A percentile compares a stretch with the other conserved stretches of the same genome.
These are phyloP conservation scores for Busseola fusca DNA, from an alignment of 2,888 invertebrate species.

Conservation along the genomic window DNA sequence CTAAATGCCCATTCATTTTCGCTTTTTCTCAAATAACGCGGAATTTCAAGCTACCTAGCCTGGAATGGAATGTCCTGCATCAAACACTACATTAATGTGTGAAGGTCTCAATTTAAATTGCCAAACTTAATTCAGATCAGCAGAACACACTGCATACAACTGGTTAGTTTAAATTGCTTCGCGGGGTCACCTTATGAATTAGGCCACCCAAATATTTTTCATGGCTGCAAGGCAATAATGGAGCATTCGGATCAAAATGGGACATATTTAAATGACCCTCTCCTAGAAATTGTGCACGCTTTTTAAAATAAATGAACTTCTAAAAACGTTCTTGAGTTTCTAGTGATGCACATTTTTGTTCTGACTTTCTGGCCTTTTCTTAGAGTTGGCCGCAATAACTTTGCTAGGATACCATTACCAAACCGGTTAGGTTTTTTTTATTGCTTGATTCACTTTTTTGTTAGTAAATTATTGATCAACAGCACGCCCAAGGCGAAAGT, in stretches of 20 bases:
- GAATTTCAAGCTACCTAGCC: too few relatives aligned
- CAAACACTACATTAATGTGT: background rate
- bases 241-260: too few relatives aligned
- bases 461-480: too few relatives aligned
- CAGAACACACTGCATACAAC: constrained; percentile 30
- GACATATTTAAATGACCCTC: background rate
- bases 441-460: too few relatives aligned
- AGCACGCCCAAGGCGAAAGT: too few relatives aligned
- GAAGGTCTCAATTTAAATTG: constrained; percentile 32
- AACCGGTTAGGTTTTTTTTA: too few relatives aligned
- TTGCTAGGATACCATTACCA: too few relatives aligned
- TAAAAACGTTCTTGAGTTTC: background rate
- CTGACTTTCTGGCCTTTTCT: background rate
- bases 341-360: background rate
- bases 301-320: background rate
- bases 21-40: background rate
- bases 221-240: background rate
- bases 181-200: constrained; percentile 38
- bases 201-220: constrained; percentile 41
- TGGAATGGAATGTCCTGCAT: background rate
- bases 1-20: background rate
- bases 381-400: background rate
- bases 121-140: constrained; percentile 18
- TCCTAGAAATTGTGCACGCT: background rate
- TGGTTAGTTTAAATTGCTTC: constrained; percentile 39